Percentiles rank a stretch among this genome's conserved stretches.
Evolutionary conservation across 2,797 vertebrate genomes (phyloP).

Genomic region (Malurus splendens): DNA sequence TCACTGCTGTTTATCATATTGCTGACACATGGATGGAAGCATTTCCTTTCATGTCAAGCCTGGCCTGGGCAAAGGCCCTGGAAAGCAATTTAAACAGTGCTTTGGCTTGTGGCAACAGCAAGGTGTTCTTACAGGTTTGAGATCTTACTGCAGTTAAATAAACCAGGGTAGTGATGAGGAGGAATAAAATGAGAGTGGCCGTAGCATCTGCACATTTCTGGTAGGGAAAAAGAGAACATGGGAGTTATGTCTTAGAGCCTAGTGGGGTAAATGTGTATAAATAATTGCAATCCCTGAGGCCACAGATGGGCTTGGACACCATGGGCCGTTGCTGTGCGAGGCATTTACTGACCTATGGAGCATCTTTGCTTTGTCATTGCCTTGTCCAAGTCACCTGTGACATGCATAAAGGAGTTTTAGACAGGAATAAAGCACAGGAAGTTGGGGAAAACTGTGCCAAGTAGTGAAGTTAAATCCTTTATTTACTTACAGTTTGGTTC

Average conservation of each 20-base stretch:
- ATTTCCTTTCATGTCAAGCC: background rate
- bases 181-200: background rate
- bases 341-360: background rate
- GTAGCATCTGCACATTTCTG: background rate
- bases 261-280: background rate
- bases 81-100: background rate
- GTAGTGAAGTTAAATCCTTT: background rate
- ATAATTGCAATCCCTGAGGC: background rate
- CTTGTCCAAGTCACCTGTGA: background rate
- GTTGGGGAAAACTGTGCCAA: background rate
- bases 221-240: background rate
- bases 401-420: background rate
- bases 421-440: background rate
- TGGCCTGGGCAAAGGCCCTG: background rate
- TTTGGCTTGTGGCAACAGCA: background rate
- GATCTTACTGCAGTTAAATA: background rate
- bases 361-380: background rate
- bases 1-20: background rate
- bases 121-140: background rate
- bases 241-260: background rate
- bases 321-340: background rate
- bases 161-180: background rate
- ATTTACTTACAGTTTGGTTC: background rate
- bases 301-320: background rate
- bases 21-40: background rate